A percentile compares a stretch with the other conserved stretches of the same genome.
Conservation (phyloP, 2,888 invertebrate species). For the Deilephila porcellus region DNA sequence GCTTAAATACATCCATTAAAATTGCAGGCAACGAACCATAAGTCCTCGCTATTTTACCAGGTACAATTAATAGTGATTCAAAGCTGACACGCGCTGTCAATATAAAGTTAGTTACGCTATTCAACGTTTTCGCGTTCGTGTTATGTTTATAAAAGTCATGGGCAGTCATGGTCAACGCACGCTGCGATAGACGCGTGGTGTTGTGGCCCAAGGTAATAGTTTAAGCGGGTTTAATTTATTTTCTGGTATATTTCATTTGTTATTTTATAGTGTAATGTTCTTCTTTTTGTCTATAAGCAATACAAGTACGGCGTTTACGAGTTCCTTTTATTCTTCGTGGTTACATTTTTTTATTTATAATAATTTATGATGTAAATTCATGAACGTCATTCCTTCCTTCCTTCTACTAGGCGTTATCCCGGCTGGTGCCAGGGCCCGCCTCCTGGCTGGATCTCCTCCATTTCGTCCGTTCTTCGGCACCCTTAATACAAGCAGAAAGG, state of each 20-base stretch:
- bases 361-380: no score
- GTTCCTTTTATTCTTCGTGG: no score
- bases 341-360: no score
- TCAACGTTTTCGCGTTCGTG: conserved; percentile 56
- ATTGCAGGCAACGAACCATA: conserved; percentile 2
- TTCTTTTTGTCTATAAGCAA: no score
- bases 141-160: conserved; percentile 62
- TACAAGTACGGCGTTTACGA: no score
- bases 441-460: no score
- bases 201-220: conserved; percentile 40
- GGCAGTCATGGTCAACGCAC: conserved; percentile 72
- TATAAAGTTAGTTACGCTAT: conserved; percentile 47
- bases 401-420: no score
- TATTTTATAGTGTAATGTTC: no score
- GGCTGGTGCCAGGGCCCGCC: no score
- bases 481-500: no score
- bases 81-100: conserved; percentile 51
- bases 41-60: conserved; percentile 22
- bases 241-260: not conserved
- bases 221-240: conserved; percentile 36
- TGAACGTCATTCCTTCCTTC: no score
- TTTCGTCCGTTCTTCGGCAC: no score
- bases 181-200: conserved; percentile 46
- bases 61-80: conserved; percentile 29
- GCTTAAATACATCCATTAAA: not conserved